These are phyloP conservation scores for Chrysogorgia sp. DNA, from an alignment of 92 coral and sea anemone species.

Conservation along the genomic window DNA sequence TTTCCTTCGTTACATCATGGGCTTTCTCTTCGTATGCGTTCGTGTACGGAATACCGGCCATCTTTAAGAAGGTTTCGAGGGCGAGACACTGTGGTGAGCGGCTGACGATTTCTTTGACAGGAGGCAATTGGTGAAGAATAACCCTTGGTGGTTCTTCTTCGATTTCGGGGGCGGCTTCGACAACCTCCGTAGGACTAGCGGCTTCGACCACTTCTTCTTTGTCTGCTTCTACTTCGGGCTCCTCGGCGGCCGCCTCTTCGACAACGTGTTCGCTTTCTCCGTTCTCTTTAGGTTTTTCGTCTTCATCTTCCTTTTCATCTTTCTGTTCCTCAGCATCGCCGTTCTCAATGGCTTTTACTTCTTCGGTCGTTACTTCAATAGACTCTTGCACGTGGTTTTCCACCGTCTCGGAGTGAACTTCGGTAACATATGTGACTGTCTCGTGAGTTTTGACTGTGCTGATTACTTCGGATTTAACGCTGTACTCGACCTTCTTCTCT, in stretches of 20 bases:
- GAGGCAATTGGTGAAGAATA: slow-evolving; percentile 86
- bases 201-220: slow-evolving; percentile 78
- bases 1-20: slow-evolving; percentile 58
- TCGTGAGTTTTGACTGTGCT: slow-evolving; percentile 49
- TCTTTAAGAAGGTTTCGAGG: slow-evolving; percentile 85
- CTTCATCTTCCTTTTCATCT: slow-evolving; percentile 16
- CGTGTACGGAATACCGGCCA: slow-evolving; percentile 90
- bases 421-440: slow-evolving; percentile 43
- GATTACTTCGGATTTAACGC: slow-evolving; percentile 42
- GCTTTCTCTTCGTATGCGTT: slow-evolving; percentile 74
- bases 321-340: slow-evolving; percentile 21
- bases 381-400: slow-evolving; percentile 49
- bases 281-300: slow-evolving; percentile 31
- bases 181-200: slow-evolving; percentile 75
- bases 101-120: slow-evolving; percentile 71
- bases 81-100: slow-evolving; percentile 88
- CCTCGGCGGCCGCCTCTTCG: slow-evolving; percentile 74
- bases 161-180: slow-evolving; percentile 76
- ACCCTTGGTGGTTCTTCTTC: slow-evolving; percentile 91
- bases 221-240: slow-evolving; percentile 66
- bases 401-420: slow-evolving; percentile 25
- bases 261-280: slow-evolving; percentile 51
- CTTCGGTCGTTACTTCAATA: slow-evolving; percentile 17
- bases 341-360: slow-evolving; percentile 22
- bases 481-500: slow-evolving; percentile 46